Evolutionary conservation across 2,888 invertebrate species (phyloP).

Genomic region (Chalcosyrphus nemorum): DNA sequence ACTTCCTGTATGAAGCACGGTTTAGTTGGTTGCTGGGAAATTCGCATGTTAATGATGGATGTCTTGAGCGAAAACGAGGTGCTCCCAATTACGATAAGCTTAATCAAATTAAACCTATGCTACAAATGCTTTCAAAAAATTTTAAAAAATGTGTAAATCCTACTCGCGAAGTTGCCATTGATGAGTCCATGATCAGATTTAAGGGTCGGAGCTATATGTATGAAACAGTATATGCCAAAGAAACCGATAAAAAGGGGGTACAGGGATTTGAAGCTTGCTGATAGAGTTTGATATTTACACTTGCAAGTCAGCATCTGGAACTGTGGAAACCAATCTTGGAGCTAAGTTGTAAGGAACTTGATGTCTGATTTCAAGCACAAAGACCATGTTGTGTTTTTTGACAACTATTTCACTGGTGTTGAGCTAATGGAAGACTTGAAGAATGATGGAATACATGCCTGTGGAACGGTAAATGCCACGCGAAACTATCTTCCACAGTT

Average conservation of each 20-base stretch:
- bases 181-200: too few species aligned
- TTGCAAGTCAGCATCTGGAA: background rate
- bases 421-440: background rate
- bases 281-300: background rate
- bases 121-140: background rate
- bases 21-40: conserved; percentile 3
- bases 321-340: background rate
- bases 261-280: background rate
- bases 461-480: background rate
- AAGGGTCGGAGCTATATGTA: too few species aligned
- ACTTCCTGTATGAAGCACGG: conserved; percentile 1
- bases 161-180: background rate
- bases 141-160: background rate
- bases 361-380: background rate
- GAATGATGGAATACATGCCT: background rate
- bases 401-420: background rate
- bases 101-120: background rate
- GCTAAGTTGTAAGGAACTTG: background rate
- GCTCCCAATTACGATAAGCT: background rate
- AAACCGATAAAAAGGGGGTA: conserved; percentile 5
- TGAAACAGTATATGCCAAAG: conserved; percentile 13
- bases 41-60: background rate
- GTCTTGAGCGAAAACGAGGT: background rate
- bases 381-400: background rate
- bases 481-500: background rate